Evolutionary conservation across 2,888 invertebrate genomes (phyloP).

Genomic region (Volucella inanis): DNA sequence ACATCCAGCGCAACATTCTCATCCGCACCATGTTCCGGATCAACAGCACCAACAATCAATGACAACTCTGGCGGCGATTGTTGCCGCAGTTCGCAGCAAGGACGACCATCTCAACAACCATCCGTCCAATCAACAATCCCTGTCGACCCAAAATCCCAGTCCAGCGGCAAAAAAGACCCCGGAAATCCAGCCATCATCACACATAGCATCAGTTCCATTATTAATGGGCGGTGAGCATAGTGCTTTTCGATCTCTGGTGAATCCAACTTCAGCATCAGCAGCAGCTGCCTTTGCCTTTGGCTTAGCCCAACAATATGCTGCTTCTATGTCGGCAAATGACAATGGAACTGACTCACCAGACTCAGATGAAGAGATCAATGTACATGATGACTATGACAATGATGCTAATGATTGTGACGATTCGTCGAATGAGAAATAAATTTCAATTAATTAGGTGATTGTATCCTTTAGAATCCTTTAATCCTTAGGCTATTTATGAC

Average conservation of each 20-base stretch:
- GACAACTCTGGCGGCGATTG: slow-evolving; percentile 66
- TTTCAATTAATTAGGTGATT: background rate
- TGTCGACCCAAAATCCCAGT: slow-evolving; percentile 41
- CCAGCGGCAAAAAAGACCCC: slow-evolving; percentile 83
- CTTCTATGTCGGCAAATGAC: slow-evolving; percentile 72
- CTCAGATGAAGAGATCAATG: slow-evolving; percentile 89
- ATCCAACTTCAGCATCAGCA: slow-evolving; percentile 86
- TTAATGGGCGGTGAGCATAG: slow-evolving; percentile 95
- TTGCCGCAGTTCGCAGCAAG: slow-evolving; percentile 62
- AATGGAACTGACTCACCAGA: slow-evolving; percentile 50
- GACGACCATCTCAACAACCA: slow-evolving; percentile 50
- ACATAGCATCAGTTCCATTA: slow-evolving; percentile 84
- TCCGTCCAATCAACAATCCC: slow-evolving; percentile 36
- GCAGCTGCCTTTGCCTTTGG: slow-evolving; percentile 85
- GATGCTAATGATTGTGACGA: slow-evolving; percentile 29
- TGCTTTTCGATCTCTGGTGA: slow-evolving; percentile 90
- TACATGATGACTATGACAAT: slow-evolving; percentile 87
- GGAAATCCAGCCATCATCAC: slow-evolving; percentile 82
- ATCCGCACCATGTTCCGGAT: slow-evolving; percentile 77
- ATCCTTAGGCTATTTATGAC: no score
- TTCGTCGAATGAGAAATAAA: slow-evolving; percentile 35
- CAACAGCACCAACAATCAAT: slow-evolving; percentile 69
- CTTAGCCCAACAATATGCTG: slow-evolving; percentile 80
- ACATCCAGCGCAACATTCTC: slow-evolving; percentile 78
- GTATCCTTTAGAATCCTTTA: no score